These are phyloP conservation scores for Scaptodrosophila latifasciaeformis DNA, from an alignment of 2,888 invertebrate species.

Conservation along the genomic window DNA sequence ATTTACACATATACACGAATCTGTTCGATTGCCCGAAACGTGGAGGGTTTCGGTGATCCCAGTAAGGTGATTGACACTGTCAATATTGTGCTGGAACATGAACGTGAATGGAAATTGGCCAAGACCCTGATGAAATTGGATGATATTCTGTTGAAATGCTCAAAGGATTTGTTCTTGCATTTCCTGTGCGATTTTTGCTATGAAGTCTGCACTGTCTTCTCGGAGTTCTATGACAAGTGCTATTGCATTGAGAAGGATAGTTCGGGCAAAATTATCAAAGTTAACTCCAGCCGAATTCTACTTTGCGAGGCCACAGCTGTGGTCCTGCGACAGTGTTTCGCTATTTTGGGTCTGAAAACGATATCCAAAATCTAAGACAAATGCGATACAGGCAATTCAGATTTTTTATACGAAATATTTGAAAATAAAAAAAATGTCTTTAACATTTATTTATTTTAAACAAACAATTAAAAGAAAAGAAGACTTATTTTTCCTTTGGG, in stretches of 20 bases:
- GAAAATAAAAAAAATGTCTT: too few species aligned
- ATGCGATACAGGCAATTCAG: too few species aligned
- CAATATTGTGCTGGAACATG: slow-evolving; percentile 85
- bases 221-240: slow-evolving; percentile 98
- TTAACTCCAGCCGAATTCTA: slow-evolving; percentile 90
- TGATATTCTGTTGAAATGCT: slow-evolving; percentile 88
- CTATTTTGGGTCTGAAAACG: slow-evolving; percentile 93
- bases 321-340: slow-evolving; percentile 90
- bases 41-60: slow-evolving; percentile 78
- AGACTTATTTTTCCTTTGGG: too few species aligned
- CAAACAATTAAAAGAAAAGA: too few species aligned
- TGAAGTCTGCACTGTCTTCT: slow-evolving; percentile 93
- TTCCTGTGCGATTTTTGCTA: slow-evolving; percentile 96
- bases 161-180: slow-evolving; percentile 89
- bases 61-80: slow-evolving; percentile 78
- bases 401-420: too few species aligned
- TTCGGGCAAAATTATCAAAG: slow-evolving; percentile 85
- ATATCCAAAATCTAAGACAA: slow-evolving; percentile 89
- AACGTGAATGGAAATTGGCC: slow-evolving; percentile 95
- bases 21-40: slow-evolving; percentile 88
- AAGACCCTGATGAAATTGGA: slow-evolving; percentile 91
- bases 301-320: slow-evolving; percentile 94
- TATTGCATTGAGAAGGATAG: slow-evolving; percentile 97
- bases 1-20: slow-evolving; percentile 96
- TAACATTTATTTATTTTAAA: too few species aligned